These are phyloP conservation scores for Numenius phaeopus DNA, from an alignment of 2,797 vertebrate species.

Conservation along the genomic window DNA sequence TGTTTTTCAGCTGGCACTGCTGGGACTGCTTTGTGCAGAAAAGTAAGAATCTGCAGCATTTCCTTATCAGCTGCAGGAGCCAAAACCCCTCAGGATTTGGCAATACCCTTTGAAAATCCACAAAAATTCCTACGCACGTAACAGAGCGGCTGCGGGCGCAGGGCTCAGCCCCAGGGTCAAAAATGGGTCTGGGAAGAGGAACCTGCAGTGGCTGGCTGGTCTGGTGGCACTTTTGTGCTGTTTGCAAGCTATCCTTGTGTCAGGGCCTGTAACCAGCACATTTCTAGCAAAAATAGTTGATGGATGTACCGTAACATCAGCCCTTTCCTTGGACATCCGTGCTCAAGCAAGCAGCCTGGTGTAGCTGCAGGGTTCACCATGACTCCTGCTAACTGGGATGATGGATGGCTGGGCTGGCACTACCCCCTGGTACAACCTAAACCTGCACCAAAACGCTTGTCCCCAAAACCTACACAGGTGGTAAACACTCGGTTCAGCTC, in stretches of 20 bases:
- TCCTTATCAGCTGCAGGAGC: background rate
- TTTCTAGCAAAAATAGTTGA: background rate
- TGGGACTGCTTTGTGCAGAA: background rate
- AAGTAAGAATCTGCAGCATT: background rate
- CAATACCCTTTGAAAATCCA: background rate
- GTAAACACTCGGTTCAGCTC: background rate
- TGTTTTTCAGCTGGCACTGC: background rate
- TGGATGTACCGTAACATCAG: background rate
- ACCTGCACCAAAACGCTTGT: background rate
- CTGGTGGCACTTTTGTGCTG: background rate
- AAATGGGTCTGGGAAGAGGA: background rate
- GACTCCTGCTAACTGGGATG: fast-evolving
- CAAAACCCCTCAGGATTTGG: background rate
- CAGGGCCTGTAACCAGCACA: background rate
- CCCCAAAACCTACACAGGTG: background rate
- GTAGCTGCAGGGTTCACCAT: fast-evolving
- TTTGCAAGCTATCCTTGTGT: fast-evolving
- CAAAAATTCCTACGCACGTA: fast-evolving
- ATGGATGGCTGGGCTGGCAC: background rate
- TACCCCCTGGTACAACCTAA: background rate
- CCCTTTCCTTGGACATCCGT: fast-evolving
- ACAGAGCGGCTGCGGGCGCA: fast-evolving
- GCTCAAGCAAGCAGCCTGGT: fast-evolving
- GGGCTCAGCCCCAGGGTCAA: background rate
- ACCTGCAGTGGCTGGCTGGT: background rate